Evolutionary conservation across 2,113 vertebrate species (phyloP), one percentile per base, ranked within the genome.

Genomic region (Passer domesticus): DNA sequence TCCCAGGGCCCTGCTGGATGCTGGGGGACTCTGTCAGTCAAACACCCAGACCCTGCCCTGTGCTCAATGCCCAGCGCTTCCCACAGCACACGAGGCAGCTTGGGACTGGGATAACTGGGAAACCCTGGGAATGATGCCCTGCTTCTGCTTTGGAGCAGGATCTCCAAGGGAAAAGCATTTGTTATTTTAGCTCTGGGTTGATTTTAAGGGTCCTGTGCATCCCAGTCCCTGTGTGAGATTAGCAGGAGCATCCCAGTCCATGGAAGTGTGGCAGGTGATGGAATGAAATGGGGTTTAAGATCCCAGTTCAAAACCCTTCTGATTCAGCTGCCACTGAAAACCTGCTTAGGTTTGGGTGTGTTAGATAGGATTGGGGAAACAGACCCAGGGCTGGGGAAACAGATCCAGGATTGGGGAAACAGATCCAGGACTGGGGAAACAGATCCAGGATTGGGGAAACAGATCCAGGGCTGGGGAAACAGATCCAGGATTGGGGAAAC

Each of bases 1-100:
- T 87, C 87, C 83, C 92, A 35, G 55, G 70, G 90, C 92, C 67
- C 82, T 95, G 87, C 94, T 87, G 92, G 95, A 87, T 95, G 73
- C 89, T 92, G 86, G 66, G 79, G 95, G 67, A 39, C 91, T 83
- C 67, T 69, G 82, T 89, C 93, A 92, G 74, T 49, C 73, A 84
- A 92, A 94, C 66, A 87, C 47, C 89, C 92, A 95, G 79, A 89
- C 27, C 63, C 66, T 83, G 46, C 67, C 58, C 88, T 76, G 77
- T 52, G 88, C 49, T 62, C 87, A 23, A 52, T 50, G 7, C 35
- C 23, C 88, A 66, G 69, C 15, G 11, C 90, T 92, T 59, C 87
- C 64, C 76, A 15, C 58, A 66, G 92, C 79, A 83, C 76, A 12
- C 5, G 41, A 49, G 83, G 94, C 55, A 88, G 39, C 35, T 8